Evolutionary conservation across 2,113 vertebrate genomes (phyloP), one percentile per base, ranked within the genome.

Genomic region (Campylomormyrus tamandua): DNA sequence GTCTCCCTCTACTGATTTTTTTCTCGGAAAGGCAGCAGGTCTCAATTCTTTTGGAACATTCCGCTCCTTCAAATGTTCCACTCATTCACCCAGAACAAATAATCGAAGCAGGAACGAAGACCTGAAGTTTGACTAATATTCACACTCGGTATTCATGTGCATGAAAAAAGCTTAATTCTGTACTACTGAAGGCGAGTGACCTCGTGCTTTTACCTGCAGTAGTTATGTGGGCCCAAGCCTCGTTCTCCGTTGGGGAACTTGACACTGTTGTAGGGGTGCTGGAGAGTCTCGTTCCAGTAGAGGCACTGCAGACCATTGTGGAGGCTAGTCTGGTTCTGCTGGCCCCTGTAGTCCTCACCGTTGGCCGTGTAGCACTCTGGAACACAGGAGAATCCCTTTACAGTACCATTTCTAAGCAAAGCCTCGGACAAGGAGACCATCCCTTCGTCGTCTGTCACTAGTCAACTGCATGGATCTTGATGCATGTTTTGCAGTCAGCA

Each of bases 241-340:
- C 97, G 97, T 92, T 99, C 98, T 93, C 97, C 98, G 1, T 98
- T 97, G 90, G 97, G 97, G 92, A 99, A 99, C 92, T 98, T 99
- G 93, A 97, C 92, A 89, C 98, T 99, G 92, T 99, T 99, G 93
- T 98, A 99, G 0, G 98, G 98, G 93, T 98, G 98, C 93, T 98
- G 97, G 94, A 98, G 98, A 90, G 98, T 99, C 95, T 99, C 98
- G 15, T 98, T 99, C 98, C 98, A 99, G 94, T 96, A 98, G 7
- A 99, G 97, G 92, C 98, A 99, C 88, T 97, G 97, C 92, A 97
- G 98, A 48, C 98, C 98, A n/a, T 95, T 97, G 0, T 96, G 92
- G 0, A 96, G 95, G 58, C 97, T 96, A 5, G 98, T 99, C 96
- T 97, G 97, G 95, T 97, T 98, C 96, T 99, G 98, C 19, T 94